A percentile compares a stretch with the other conserved stretches of the same genome.
Evolutionary conservation across 1,140 invertebrate species (phyloP).

Genomic region (Diprion similis): DNA sequence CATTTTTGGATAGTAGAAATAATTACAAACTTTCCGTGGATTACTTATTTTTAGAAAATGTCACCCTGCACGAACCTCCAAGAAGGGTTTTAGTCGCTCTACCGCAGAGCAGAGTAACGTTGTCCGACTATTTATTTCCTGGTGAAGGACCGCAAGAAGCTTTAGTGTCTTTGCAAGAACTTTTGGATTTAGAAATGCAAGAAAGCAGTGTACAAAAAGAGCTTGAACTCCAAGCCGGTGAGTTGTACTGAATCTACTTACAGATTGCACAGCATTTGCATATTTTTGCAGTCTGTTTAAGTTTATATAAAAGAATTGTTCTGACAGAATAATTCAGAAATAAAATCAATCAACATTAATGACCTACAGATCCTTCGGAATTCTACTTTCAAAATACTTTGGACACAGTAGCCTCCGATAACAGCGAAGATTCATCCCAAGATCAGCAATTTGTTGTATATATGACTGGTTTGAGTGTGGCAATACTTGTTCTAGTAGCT

Average conservation of each 20-base stretch:
- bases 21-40: constrained; percentile 14
- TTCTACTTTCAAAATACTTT: constrained; percentile 67
- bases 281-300: constrained; percentile 7
- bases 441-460: constrained; percentile 66
- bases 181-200: constrained; percentile 75
- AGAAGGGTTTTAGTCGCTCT: constrained; percentile 76
- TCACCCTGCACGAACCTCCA: constrained; percentile 81
- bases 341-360: constrained; percentile 21
- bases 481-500: constrained; percentile 65
- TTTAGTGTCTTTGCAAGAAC: constrained; percentile 74
- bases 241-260: constrained; percentile 16
- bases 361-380: constrained; percentile 67
- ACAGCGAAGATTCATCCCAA: constrained; percentile 56
- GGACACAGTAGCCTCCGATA: constrained; percentile 60
- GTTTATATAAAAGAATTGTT: constrained; percentile 17
- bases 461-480: constrained; percentile 62
- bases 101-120: constrained; percentile 68
- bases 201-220: constrained; percentile 71
- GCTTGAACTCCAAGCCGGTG: constrained; percentile 69
- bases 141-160: constrained; percentile 81
- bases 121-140: constrained; percentile 86
- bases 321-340: not conserved
- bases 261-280: not conserved
- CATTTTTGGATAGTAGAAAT: not conserved
- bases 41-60: constrained; percentile 62